phyloP scores from a whole-genome alignment of 1,140 invertebrate genomes.

The Fopius arisanus region DNA sequence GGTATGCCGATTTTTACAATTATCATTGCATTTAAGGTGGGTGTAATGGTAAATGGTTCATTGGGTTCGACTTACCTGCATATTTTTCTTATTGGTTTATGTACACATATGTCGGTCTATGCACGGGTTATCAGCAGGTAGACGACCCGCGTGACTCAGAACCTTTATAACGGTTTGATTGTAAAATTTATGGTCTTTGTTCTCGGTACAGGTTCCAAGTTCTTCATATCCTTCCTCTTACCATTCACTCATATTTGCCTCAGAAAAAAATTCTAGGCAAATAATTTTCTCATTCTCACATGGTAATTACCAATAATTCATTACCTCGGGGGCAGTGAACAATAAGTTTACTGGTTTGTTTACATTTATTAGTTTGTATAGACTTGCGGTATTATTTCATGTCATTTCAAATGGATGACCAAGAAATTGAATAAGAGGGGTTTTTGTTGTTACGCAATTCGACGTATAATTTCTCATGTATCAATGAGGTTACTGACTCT shows the following conservation, averaged over 20 bases:
- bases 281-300: neutral
- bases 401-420: neutral
- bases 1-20: neutral
- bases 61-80: neutral
- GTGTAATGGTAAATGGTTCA: neutral
- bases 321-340: neutral
- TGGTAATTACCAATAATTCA: neutral
- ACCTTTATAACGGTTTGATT: conserved; percentile 7
- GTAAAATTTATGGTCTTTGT: neutral
- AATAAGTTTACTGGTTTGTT: neutral
- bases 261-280: neutral
- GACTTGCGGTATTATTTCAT: neutral
- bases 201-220: neutral
- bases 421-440: neutral
- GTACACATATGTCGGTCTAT: neutral
- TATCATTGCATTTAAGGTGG: neutral
- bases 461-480: neutral
- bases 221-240: neutral
- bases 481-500: conserved; percentile 13
- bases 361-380: neutral
- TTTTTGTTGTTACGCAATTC: neutral
- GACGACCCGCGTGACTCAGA: conserved; percentile 13
- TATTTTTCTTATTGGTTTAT: neutral
- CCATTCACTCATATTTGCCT: neutral
- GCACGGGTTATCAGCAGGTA: conserved; percentile 10